Evolutionary conservation across 2,888 invertebrate genomes (phyloP).

Genomic region (Apoderus coryli): DNA sequence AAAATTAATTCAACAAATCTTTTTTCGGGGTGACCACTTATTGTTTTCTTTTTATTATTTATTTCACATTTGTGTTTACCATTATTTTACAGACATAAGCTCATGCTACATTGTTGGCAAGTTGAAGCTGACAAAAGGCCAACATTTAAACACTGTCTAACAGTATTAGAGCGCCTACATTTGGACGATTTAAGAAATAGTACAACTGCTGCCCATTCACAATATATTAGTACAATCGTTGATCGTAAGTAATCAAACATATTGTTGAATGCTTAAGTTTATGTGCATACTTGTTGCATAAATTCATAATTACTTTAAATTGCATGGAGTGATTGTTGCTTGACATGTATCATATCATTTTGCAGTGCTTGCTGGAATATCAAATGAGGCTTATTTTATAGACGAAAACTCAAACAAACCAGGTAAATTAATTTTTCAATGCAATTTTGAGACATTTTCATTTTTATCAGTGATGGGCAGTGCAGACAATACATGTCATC

Average conservation of each 20-base stretch:
- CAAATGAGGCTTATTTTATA: conserved; percentile 65
- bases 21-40: too few species aligned
- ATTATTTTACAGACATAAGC: conserved; percentile 56
- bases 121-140: conserved; percentile 71
- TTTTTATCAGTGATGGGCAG: too few species aligned
- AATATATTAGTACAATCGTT: conserved; percentile 34
- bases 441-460: conserved; percentile 9
- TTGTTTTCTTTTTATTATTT: too few species aligned
- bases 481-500: too few species aligned
- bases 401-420: conserved; percentile 57
- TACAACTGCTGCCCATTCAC: conserved; percentile 32
- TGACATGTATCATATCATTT: conserved; percentile 20
- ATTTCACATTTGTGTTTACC: too few species aligned
- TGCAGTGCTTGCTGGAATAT: conserved; percentile 50
- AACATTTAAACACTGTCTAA: conserved; percentile 70
- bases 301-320: too few species aligned
- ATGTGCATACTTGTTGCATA: conserved; percentile 2
- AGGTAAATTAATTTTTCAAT: conserved; percentile 25
- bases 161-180: conserved; percentile 38
- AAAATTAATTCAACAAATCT: too few species aligned
- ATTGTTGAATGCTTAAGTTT: background rate
- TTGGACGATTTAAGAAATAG: conserved; percentile 27
- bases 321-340: too few species aligned
- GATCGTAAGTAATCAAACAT: conserved; percentile 27
- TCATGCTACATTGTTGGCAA: conserved; percentile 84